Evolutionary conservation across 2,113 vertebrate genomes (phyloP), one percentile per base, ranked within the genome.

Genomic region (Dicrurus megarhynchus): DNA sequence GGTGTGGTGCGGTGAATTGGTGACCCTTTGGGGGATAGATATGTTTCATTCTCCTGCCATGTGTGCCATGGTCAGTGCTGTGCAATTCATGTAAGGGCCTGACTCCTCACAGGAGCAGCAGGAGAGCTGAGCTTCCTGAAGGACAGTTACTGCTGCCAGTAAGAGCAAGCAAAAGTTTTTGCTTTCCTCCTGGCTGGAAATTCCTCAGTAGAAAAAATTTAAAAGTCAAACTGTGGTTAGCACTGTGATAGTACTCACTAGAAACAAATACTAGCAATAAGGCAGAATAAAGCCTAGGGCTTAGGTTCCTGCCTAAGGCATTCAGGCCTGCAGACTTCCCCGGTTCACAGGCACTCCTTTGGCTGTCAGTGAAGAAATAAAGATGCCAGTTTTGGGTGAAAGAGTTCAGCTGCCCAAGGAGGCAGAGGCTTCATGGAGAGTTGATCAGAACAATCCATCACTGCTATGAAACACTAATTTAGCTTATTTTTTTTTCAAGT

Each of bases 1-100:
- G 4, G n/a, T 39, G 22, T 56, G 22, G 6, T 46, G 27, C 0
- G 1, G 39, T 49, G 46, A 50, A 39, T 39, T 11, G 7, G 9
- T 42, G 82, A 46, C 24, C 56, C 16, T 42, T 60, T 16, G 44
- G 68, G 50, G 20, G 10, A 13, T 16, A 17, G 1, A 0, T 9
- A 10, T 20, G 14, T 26, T 69, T 79, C 32, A 6, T 9, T 42
- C 13, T 42, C 6, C 35, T 71, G 33, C 35, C 26, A 3, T 4
- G 4, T 33, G 28, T 59, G 41, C 42, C 9, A 10, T 1, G 5
- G 15, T 55, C 39, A n/a, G 37, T 52, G 39, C 56, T 67, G 35
- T 81, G 33, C n/a, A 52, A 24, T 2, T 2, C 11, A 1, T 19
- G 2, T 6, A 8, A 27, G 37, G 16, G 13, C 63, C 35, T 89